Conservation (phyloP, 1,140 invertebrate genomes). For the Fopius arisanus region DNA sequence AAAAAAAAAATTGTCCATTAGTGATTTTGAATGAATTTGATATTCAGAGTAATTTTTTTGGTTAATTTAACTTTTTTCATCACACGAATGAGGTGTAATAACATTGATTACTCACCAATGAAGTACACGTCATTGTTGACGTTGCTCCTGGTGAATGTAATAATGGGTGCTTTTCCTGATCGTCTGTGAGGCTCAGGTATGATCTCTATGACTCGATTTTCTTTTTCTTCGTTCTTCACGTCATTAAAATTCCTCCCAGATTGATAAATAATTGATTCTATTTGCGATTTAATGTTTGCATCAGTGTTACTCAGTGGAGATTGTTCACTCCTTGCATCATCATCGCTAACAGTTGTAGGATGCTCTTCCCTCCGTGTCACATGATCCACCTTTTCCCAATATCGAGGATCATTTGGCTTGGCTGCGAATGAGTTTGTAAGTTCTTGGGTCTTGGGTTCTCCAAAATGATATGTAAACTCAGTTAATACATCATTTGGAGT, state of each 20-base stretch:
- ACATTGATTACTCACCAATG: slow-evolving; percentile 57
- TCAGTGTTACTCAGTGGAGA: too few species aligned
- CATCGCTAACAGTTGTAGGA: background rate
- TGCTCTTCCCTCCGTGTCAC: background rate
- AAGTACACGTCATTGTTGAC: slow-evolving; percentile 56
- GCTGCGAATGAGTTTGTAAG: slow-evolving; percentile 54
- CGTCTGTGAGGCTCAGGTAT: slow-evolving; percentile 46
- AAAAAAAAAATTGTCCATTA: slow-evolving; percentile 19
- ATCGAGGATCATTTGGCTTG: slow-evolving; percentile 60
- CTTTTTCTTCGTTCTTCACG: background rate
- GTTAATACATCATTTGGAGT: slow-evolving; percentile 32
- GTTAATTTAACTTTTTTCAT: background rate
- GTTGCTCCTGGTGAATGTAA: slow-evolving; percentile 43
- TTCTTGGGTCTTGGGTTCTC: slow-evolving; percentile 41
- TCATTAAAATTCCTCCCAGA: too few species aligned
- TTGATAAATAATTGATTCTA: too few species aligned
- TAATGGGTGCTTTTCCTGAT: slow-evolving; percentile 42
- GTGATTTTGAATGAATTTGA: background rate
- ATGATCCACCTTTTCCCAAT: slow-evolving; percentile 43
- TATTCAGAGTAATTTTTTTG: background rate
- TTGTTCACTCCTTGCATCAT: slow-evolving; percentile 11
- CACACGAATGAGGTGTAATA: too few species aligned
- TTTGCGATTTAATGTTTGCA: too few species aligned
- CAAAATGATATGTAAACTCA: slow-evolving; percentile 55
- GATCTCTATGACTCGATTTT: slow-evolving; percentile 24